Evolutionary conservation across 2,888 invertebrate genomes (phyloP).

Genomic region (Melipona bicolor): DNA sequence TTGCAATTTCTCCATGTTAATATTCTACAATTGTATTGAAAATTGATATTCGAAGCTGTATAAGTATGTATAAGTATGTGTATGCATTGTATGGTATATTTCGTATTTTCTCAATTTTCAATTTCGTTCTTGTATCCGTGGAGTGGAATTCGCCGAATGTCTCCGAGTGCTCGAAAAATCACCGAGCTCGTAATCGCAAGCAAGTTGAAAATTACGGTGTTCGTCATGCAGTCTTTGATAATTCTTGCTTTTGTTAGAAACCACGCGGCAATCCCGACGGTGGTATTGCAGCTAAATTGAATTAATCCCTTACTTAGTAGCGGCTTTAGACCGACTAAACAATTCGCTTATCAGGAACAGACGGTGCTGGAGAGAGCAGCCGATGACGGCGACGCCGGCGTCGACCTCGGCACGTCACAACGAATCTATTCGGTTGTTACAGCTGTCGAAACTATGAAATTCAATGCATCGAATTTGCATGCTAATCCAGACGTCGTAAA

Average conservation of each 20-base stretch:
- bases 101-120: not conserved
- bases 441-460: slow-evolving; percentile 82
- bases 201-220: slow-evolving; percentile 28
- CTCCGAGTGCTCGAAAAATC: not conserved
- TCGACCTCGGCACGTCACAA: slow-evolving; percentile 63
- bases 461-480: slow-evolving; percentile 81
- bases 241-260: slow-evolving; percentile 58
- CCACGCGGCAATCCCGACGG: slow-evolving; percentile 53
- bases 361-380: slow-evolving; percentile 32
- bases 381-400: slow-evolving; percentile 48
- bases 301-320: slow-evolving; percentile 59
- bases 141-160: not conserved
- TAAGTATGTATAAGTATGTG: not conserved
- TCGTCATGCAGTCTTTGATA: slow-evolving; percentile 37
- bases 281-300: slow-evolving; percentile 56
- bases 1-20: not conserved
- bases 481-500: slow-evolving; percentile 77
- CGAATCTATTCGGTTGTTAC: slow-evolving; percentile 78
- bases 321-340: slow-evolving; percentile 61
- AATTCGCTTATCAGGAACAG: slow-evolving; percentile 72
- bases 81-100: not conserved
- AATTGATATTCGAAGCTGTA: not conserved
- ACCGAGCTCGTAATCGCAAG: slow-evolving; percentile 11
- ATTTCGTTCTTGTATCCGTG: not conserved
- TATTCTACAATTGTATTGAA: too few relatives aligned